These are phyloP conservation scores for Misgurnus anguillicaudatus DNA, from an alignment of 2,113 vertebrate genomes.

Conservation along the genomic window DNA sequence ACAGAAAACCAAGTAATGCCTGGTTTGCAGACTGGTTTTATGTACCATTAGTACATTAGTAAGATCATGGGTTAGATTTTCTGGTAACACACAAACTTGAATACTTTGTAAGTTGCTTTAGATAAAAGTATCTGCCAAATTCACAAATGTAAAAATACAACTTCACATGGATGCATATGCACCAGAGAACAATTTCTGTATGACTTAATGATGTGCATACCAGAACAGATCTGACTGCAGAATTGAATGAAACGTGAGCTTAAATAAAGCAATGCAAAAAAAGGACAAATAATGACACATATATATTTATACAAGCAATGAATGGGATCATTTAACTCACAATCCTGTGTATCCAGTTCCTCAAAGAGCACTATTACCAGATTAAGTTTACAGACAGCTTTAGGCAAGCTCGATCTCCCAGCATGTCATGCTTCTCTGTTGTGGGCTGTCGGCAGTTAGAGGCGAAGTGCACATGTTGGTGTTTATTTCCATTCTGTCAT, in stretches of 20 bases:
- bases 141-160: not conserved
- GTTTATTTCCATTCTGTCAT: conserved; percentile 80
- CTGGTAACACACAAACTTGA: not conserved
- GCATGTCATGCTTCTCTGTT: conserved; percentile 62
- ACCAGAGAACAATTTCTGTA: conserved; percentile 10
- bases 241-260: conserved; percentile 16
- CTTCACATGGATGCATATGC: not conserved
- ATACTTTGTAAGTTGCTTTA: not conserved
- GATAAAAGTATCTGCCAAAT: not conserved
- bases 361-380: conserved; percentile 64
- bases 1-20: not conserved
- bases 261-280: conserved; percentile 7
- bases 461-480: conserved; percentile 69
- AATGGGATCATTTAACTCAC: conserved; percentile 48
- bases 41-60: not conserved
- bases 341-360: conserved; percentile 61
- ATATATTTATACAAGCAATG: conserved; percentile 44
- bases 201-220: conserved; percentile 10
- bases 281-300: conserved; percentile 23
- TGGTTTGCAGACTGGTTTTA: not conserved
- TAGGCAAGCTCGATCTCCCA: conserved; percentile 56
- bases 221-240: not conserved
- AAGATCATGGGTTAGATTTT: too few species aligned
- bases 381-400: conserved; percentile 62
- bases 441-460: conserved; percentile 67